Conservation (phyloP, 2,113 vertebrate genomes). For the Numida meleagris region DNA sequence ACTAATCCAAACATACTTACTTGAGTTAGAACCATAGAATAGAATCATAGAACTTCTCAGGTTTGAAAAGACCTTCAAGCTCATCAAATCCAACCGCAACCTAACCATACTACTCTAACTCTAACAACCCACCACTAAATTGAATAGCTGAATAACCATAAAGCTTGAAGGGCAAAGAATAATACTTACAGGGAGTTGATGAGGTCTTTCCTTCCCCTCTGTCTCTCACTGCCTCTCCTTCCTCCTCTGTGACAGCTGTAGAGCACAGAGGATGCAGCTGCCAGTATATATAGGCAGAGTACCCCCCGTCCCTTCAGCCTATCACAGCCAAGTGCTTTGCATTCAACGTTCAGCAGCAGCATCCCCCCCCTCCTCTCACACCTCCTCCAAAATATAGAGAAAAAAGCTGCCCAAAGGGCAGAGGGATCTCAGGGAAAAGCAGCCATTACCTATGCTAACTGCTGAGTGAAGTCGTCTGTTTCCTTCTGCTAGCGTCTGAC, state of each 20-base stretch:
- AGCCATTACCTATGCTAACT: background rate
- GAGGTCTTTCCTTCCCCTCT: slow-evolving; percentile 1
- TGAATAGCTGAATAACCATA: background rate
- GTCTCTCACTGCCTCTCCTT: slow-evolving; percentile 20
- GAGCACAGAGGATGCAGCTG: slow-evolving; percentile 61
- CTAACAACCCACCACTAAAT: too few species aligned
- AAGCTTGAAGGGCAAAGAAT: slow-evolving; percentile 37
- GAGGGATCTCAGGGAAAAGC: background rate
- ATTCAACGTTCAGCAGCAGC: slow-evolving; percentile 51
- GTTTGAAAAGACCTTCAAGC: too few species aligned
- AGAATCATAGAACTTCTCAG: too few species aligned
- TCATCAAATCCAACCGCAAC: too few species aligned
- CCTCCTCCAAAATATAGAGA: background rate
- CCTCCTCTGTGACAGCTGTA: slow-evolving; percentile 69
- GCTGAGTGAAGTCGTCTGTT: background rate
- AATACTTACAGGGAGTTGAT: slow-evolving; percentile 73
- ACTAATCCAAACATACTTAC: background rate
- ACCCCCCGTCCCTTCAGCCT: slow-evolving; percentile 72
- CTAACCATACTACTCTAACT: too few species aligned
- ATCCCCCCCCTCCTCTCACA: slow-evolving; percentile 5
- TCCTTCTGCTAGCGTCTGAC: background rate
- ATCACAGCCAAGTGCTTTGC: slow-evolving; percentile 73
- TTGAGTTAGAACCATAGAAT: too few species aligned
- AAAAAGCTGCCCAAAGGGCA: background rate
- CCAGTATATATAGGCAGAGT: slow-evolving; percentile 73